Percentiles rank a stretch among this genome's conserved stretches.
Conservation (phyloP, 2,113 vertebrate species). For the Macaca nemestrina region DNA sequence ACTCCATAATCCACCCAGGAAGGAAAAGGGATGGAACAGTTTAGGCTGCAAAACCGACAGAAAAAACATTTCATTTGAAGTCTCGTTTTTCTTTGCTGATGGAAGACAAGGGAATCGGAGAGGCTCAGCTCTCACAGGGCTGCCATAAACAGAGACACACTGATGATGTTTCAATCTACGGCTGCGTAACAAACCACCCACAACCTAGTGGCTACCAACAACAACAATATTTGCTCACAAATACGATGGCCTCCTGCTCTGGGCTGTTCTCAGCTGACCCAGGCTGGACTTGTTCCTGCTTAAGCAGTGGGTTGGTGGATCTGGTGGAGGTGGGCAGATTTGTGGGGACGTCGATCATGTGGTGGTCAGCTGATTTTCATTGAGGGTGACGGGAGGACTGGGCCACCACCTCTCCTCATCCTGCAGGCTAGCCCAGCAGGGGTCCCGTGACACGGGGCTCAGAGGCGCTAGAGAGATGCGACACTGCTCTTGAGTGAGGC, state of each 20-base stretch:
- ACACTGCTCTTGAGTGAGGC: neutral
- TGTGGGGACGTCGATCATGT: fast-evolving
- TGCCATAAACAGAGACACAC: neutral
- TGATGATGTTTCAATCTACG: fast-evolving
- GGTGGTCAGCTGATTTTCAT: neutral
- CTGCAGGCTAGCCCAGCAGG: neutral
- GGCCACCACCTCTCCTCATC: too few species aligned
- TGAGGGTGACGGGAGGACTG: too few species aligned
- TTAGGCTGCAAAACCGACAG: neutral
- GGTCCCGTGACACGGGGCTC: too few species aligned
- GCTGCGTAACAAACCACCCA: neutral
- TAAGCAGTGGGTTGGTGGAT: fast-evolving
- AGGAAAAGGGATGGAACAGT: neutral
- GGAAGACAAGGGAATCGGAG: too few species aligned
- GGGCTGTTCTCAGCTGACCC: neutral
- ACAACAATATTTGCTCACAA: neutral
- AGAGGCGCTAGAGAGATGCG: fast-evolving
- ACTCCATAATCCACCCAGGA: neutral
- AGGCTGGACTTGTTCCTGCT: neutral
- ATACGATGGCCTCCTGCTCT: neutral
- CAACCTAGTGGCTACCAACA: fast-evolving
- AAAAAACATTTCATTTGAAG: neutral
- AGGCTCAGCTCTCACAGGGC: neutral
- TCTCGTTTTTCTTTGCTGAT: neutral
- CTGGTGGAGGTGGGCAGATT: fast-evolving